Base-by-base conservation (phyloP, 2,888 invertebrate species). In the Eristalinus aeneus region DNA sequence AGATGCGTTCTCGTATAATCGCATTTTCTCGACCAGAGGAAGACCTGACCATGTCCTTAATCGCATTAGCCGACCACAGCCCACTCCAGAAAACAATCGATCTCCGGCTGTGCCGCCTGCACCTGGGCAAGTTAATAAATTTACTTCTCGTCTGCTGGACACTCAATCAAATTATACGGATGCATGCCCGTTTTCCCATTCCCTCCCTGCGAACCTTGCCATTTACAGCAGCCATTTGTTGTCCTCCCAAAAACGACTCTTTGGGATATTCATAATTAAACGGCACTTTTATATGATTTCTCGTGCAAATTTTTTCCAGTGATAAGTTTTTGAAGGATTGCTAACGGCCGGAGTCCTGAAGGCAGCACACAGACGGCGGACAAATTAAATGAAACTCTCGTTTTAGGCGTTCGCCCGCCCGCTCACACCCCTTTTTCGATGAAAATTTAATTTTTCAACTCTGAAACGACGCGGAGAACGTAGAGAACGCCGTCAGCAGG, bases 101-200 rank as follows among this genome's bases (percentile, higher is more conserved):
- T 80, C 60, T 23, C 46, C 39, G 34, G 27, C 36, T 12, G 16
- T 39, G 63, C 36, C 31, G 27, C 27, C 31, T 2, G 67, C 75
- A 85, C 81, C 73, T 81, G 81, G 53, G 16, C 72, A 32, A 77
- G 76, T 81, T 73, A 81, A 85, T 85, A 85, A 81, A 85, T 81
- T 85, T 85, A 85, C 68, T 81, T 85, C 76, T 77, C 71, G 85
- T 85, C 85, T 85, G 65, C 64, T 85, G 81, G 85, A 73, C 76
- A 81, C 61, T 76, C 63, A 85, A 81, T 85, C 81, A 73, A 85
- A 85, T 85, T 85, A 85, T 81, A 23, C 63, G 73, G 72, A 73
- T 68, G 76, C 73, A 63, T 56, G 46, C 34, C 8, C 8, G 46
- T 16, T 16, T 8, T 16, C 46, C 46, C 34, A 36, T n/a, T 36